Evolutionary conservation across 2,888 invertebrate genomes (phyloP).

Genomic region (Crocallis elinguaria): DNA sequence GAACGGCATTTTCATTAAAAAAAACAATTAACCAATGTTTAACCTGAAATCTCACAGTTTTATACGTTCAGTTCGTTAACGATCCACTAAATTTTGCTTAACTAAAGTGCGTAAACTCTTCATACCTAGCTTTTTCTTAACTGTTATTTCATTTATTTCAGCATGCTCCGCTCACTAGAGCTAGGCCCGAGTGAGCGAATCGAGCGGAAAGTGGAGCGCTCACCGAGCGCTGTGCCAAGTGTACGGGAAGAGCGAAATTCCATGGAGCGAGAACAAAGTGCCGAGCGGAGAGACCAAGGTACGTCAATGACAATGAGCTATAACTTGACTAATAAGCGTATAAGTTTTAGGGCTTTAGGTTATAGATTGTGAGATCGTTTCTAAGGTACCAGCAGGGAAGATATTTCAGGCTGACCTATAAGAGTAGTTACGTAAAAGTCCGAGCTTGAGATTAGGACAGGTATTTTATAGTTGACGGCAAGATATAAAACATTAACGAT

Average conservation of each 20-base stretch:
- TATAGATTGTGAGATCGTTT: no score
- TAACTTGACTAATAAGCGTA: constrained; percentile 40
- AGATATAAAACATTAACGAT: background rate
- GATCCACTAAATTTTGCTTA: background rate
- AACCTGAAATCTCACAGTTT: background rate
- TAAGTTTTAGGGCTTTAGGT: no score
- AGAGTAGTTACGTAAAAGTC: no score
- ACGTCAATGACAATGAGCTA: constrained; percentile 46
- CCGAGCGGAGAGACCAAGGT: constrained; percentile 76
- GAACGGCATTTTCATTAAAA: background rate
- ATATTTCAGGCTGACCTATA: no score
- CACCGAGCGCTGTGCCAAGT: constrained; percentile 62
- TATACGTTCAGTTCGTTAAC: background rate
- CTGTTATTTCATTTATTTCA: constrained; percentile 66
- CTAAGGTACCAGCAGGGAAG: no score
- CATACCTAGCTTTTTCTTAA: background rate
- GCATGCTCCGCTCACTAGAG: constrained; percentile 92
- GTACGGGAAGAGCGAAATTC: constrained; percentile 64
- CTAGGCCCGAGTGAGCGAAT: constrained; percentile 68
- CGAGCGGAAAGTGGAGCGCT: constrained; percentile 80
- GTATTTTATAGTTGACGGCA: background rate
- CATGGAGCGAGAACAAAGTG: constrained; percentile 68
- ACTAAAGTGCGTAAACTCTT: no score
- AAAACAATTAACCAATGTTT: background rate
- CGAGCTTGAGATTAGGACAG: background rate